A percentile compares a stretch with the other conserved stretches of the same genome.
Evolutionary conservation across 1,140 invertebrate species (phyloP).

Genomic region (Asbolus verrucosus): DNA sequence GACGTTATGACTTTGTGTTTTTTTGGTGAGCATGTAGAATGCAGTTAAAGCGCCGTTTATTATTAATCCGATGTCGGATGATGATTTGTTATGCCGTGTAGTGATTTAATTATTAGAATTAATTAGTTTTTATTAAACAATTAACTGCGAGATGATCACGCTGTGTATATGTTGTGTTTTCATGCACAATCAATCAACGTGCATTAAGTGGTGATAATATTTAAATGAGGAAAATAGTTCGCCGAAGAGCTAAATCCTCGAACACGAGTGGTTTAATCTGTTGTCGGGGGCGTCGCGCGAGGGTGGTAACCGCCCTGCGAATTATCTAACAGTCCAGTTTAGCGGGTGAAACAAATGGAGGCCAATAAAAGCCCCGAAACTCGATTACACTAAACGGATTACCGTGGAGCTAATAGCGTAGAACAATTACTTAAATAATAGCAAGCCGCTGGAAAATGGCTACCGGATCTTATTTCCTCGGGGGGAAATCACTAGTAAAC

Average conservation of each 20-base stretch:
- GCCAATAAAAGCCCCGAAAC: conserved; percentile 55
- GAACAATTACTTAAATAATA: conserved; percentile 64
- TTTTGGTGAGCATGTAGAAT: too few species aligned
- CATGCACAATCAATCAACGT: neutral
- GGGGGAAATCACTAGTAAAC: conserved; percentile 60
- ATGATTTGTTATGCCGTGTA: neutral
- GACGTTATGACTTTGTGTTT: too few species aligned
- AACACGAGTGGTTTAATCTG: neutral
- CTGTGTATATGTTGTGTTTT: neutral
- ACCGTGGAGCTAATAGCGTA: conserved; percentile 60
- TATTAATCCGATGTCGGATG: neutral
- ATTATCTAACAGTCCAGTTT: conserved; percentile 39
- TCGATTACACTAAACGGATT: conserved; percentile 62
- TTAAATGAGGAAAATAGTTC: neutral
- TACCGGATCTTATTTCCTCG: conserved; percentile 62
- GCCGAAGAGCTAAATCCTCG: neutral
- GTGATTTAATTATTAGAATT: conserved; percentile 2
- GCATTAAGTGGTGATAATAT: neutral
- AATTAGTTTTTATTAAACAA: conserved; percentile 8
- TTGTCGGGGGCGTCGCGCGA: neutral
- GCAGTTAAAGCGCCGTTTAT: too few species aligned
- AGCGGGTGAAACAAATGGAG: conserved; percentile 51
- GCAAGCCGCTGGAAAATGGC: conserved; percentile 60
- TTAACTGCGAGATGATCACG: neutral
- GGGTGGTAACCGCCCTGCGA: conserved; percentile 20